phyloP scores from a whole-genome alignment of 1,140 invertebrate species.

The Bombus superbus region DNA sequence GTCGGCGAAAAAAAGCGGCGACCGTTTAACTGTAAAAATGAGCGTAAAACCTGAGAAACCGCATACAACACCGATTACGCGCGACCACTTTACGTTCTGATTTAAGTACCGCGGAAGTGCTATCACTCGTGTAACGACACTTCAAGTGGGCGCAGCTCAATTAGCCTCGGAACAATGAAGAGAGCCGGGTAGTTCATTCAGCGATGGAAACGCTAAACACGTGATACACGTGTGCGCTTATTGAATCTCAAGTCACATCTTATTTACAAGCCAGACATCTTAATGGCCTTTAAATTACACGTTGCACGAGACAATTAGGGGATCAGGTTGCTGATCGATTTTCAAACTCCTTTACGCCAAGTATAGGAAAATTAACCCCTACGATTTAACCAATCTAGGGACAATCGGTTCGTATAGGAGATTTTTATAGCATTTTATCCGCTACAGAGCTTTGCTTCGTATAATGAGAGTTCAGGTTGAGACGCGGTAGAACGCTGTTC shows the following conservation, averaged over 20 bases:
- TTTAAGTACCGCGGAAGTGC: conserved; percentile 55
- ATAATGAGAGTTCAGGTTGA: too few relatives aligned
- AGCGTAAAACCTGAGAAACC: conserved; percentile 52
- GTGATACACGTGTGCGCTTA: conserved; percentile 39
- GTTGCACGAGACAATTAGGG: conserved; percentile 17
- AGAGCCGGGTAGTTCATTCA: conserved; percentile 52
- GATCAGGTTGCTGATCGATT: not conserved
- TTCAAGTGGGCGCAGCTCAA: conserved; percentile 60
- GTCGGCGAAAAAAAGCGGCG: not conserved
- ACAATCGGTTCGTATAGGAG: not conserved
- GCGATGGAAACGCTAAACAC: conserved; percentile 43
- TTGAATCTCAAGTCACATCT: conserved; percentile 40
- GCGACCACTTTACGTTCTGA: conserved; percentile 49
- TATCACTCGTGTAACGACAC: conserved; percentile 43
- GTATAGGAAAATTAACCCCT: too few relatives aligned
- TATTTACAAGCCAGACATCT: conserved; percentile 15
- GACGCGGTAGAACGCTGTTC: too few relatives aligned
- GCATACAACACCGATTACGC: conserved; percentile 45
- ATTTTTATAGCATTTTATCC: not conserved
- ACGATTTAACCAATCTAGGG: not conserved
- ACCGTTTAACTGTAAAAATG: conserved; percentile 51
- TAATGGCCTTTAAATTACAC: conserved; percentile 14
- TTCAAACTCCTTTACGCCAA: too few relatives aligned
- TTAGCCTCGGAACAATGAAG: conserved; percentile 56
- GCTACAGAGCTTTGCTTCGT: too few relatives aligned